Percentiles rank a stretch among this genome's conserved stretches.
Conservation (phyloP, 2,113 vertebrate species). For the Calonectris borealis region DNA sequence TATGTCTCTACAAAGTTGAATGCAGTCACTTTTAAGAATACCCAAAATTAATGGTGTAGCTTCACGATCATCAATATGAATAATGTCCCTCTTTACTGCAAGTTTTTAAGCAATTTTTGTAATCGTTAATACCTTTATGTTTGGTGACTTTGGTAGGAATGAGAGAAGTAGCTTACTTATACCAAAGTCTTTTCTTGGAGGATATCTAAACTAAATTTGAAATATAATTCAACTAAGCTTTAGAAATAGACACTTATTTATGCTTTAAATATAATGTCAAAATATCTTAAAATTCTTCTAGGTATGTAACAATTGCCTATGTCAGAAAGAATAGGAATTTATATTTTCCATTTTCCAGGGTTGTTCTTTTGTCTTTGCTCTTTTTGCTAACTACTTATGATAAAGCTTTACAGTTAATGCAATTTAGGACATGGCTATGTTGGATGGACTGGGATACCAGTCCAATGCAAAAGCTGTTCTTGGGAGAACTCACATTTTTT, state of each 20-base stretch:
- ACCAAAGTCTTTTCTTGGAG: neutral
- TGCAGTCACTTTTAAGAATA: neutral
- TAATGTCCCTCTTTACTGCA: neutral
- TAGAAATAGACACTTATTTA: neutral
- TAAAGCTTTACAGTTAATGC: neutral
- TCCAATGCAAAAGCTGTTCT: neutral
- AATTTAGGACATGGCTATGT: fast-evolving
- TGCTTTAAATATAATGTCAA: neutral
- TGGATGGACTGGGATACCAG: neutral
- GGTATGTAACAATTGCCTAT: neutral
- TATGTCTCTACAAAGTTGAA: neutral
- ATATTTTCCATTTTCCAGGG: neutral
- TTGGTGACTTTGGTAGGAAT: neutral
- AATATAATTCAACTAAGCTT: neutral
- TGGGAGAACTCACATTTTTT: neutral
- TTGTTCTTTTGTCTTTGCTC: neutral
- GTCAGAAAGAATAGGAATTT: neutral
- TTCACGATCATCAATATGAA: neutral
- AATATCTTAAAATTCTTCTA: neutral
- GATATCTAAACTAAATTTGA: neutral
- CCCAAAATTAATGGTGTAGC: neutral
- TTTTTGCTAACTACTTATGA: neutral
- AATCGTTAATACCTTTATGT: neutral
- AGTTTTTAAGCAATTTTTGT: neutral
- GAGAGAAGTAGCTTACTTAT: neutral